Base-by-base conservation (phyloP, 2,888 invertebrate genomes). In the Pammene aurita region DNA sequence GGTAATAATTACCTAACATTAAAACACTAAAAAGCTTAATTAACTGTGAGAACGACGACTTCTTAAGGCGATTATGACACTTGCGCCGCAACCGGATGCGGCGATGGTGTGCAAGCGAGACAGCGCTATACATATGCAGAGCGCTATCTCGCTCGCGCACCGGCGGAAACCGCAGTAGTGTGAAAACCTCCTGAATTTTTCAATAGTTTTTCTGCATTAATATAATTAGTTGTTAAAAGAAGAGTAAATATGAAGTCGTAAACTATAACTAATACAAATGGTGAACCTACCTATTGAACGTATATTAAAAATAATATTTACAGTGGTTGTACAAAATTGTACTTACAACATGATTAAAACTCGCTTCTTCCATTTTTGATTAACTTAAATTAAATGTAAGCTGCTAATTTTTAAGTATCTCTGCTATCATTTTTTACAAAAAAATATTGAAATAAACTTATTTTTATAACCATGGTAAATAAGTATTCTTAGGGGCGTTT, bases 1-100 rank as follows among this genome's bases (percentile, higher is more conserved):
- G 92, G 92, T 92, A 90, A 90, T 90, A 88, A 86, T 87, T 84
- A 91, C 84, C 90, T 91, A 90, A 74, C 78, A 82, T 85, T 85
- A 84, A 82, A 82, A 83, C 76, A 76, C 72, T 64, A 76, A 73
- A 76, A 81, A 83, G 80, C 80, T 87, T 88, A 81, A 83, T 75
- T 71, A 78, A 79, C 77, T 78, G 77, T 88, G 87, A 88, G 85
- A 86, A 78, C 74, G 76, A 76, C 73, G 70, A 75, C 74, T 76
- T 73, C 60, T 26, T 48, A n/a, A n/a, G n/a, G n/a, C n/a, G n/a
- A n/a, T n/a, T n/a, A n/a, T n/a, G n/a, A n/a, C n/a, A n/a, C n/a
- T n/a, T n/a, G n/a, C n/a, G n/a, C n/a, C n/a, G n/a, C n/a, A n/a
- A n/a, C n/a, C n/a, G n/a, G n/a, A n/a, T n/a, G n/a, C n/a, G n/a